Conservation (phyloP, 2,888 invertebrate genomes). For the Chrysomela aeneicollis region DNA sequence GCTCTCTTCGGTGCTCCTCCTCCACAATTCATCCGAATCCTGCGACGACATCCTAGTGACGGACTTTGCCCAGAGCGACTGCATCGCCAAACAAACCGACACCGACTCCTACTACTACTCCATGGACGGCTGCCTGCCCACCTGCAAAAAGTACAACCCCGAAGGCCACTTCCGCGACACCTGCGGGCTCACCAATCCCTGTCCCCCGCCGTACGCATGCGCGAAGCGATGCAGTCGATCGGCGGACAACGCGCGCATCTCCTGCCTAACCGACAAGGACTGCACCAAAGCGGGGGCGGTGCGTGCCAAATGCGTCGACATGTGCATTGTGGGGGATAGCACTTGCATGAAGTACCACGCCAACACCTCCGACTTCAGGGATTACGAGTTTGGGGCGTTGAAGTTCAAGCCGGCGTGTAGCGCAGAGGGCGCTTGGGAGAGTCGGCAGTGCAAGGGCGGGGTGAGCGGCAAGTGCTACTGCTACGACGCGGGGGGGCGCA, state of each 20-base stretch:
- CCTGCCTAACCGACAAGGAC: slow-evolving; percentile 17
- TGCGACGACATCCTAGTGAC: slow-evolving; percentile 35
- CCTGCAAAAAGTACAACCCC: slow-evolving; percentile 29
- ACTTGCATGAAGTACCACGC: slow-evolving; percentile 48
- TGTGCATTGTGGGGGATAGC: slow-evolving; percentile 28
- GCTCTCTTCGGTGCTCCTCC: not conserved
- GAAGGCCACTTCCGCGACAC: slow-evolving; percentile 25
- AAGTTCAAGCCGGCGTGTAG: slow-evolving; percentile 63
- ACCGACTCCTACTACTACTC: slow-evolving; percentile 32
- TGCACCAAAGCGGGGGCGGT: slow-evolving; percentile 15
- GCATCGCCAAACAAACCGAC: slow-evolving; percentile 29
- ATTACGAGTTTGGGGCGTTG: slow-evolving; percentile 41
- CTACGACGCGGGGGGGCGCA: slow-evolving; percentile 65
- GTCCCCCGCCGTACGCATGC: slow-evolving; percentile 56
- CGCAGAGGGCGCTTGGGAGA: slow-evolving; percentile 66
- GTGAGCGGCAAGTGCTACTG: slow-evolving; percentile 74
- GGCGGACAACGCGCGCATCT: not conserved
- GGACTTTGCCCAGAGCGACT: slow-evolving; percentile 44
- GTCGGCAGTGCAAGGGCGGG: slow-evolving; percentile 75
- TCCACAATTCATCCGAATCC: not conserved
- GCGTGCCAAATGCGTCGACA: slow-evolving; percentile 24
- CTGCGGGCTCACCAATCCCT: too few species aligned
- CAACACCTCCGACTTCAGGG: slow-evolving; percentile 37
- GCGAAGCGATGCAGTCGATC: slow-evolving; percentile 41
- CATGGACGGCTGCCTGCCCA: slow-evolving; percentile 34